These are phyloP conservation scores for Terebella lapidaria DNA, from an alignment of 2,888 invertebrate species.

Conservation along the genomic window DNA sequence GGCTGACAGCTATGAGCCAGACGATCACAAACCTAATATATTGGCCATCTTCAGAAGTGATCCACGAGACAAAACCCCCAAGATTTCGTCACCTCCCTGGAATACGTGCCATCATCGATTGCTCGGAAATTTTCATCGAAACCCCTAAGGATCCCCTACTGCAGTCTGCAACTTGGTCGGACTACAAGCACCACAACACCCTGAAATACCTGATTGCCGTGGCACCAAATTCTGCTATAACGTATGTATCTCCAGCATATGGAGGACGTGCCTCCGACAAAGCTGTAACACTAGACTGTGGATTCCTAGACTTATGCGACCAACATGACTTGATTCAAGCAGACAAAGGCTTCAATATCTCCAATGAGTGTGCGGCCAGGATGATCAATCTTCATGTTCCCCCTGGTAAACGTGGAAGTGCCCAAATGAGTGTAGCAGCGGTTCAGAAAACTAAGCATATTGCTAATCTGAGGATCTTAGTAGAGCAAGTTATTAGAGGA, in stretches of 20 bases:
- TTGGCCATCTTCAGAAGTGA: not conserved
- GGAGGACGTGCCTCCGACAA: constrained; percentile 24
- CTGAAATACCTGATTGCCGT: constrained; percentile 21
- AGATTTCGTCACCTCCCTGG: not conserved
- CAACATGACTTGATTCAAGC: constrained; percentile 21
- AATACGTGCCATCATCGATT: constrained; percentile 2
- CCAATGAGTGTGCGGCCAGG: constrained; percentile 13
- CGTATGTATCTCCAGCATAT: constrained; percentile 17
- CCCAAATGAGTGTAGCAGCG: constrained; percentile 17
- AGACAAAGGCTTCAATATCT: constrained; percentile 26
- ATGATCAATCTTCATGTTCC: constrained; percentile 18
- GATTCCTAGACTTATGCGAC: constrained; percentile 15
- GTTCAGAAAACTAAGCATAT: constrained; percentile 23
- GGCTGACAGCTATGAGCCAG: constrained; percentile 1
- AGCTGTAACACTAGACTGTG: constrained; percentile 18
- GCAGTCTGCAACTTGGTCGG: constrained; percentile 22
- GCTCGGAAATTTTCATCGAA: constrained; percentile 22
- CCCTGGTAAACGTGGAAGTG: constrained; percentile 20
- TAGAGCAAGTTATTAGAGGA: constrained; percentile 26
- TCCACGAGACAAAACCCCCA: not conserved
- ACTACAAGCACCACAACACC: constrained; percentile 30
- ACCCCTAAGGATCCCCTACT: constrained; percentile 20
- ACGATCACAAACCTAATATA: too few species aligned
- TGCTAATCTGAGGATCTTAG: constrained; percentile 24
- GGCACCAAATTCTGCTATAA: constrained; percentile 23